A percentile compares a stretch with the other conserved stretches of the same genome.
Conservation (phyloP, 2,888 invertebrate genomes). For the Alsophila aescularia region DNA sequence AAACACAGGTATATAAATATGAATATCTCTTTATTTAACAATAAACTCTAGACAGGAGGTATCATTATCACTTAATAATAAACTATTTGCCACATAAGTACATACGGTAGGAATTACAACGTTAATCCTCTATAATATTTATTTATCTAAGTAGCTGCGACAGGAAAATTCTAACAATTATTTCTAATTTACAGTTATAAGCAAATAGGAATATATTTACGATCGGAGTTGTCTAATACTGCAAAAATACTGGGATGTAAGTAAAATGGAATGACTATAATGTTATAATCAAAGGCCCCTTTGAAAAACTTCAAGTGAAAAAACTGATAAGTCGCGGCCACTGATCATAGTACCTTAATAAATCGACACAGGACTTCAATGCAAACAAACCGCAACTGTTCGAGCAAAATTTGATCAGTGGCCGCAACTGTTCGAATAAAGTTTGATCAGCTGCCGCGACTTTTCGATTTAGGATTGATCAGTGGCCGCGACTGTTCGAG, state of each 20-base stretch:
- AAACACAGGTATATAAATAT: slow-evolving; percentile 61
- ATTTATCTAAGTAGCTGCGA: slow-evolving; percentile 20
- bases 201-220: slow-evolving; percentile 20
- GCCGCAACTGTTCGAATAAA: too few species aligned
- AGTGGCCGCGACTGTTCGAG: too few species aligned
- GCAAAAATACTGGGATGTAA: slow-evolving; percentile 6
- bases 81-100: slow-evolving; percentile 32
- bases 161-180: slow-evolving; percentile 7
- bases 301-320: too few species aligned
- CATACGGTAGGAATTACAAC: slow-evolving; percentile 21
- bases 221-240: slow-evolving; percentile 15
- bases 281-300: too few species aligned
- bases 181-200: slow-evolving; percentile 26
- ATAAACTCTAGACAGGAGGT: slow-evolving; percentile 81
- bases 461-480: too few species aligned
- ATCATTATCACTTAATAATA: slow-evolving; percentile 56
- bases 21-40: slow-evolving; percentile 82
- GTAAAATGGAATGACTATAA: neutral
- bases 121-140: slow-evolving; percentile 12
- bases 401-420: too few species aligned
- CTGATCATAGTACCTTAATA: too few species aligned
- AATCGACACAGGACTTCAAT: too few species aligned
- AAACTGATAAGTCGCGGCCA: too few species aligned
- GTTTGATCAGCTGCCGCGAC: too few species aligned
- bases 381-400: too few species aligned